Conservation (phyloP, 53 echinoderm and acorn worm species). For the Pentamera pediparva region DNA sequence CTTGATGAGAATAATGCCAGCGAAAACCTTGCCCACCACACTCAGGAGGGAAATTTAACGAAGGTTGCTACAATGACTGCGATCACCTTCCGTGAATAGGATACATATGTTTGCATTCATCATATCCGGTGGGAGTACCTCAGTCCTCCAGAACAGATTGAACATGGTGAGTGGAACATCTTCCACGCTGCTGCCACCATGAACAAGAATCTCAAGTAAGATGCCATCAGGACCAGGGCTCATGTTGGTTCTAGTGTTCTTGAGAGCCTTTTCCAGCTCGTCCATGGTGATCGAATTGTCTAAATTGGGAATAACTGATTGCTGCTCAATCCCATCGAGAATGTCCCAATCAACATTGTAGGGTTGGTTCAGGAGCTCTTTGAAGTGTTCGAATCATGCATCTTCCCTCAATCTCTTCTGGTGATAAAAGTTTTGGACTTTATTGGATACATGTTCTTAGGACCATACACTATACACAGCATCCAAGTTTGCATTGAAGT, state of each 20-base stretch:
- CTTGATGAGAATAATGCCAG: neutral
- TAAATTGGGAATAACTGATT: neutral
- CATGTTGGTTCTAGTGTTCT: neutral
- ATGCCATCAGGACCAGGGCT: constrained; percentile 15
- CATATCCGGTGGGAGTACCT: constrained; percentile 1
- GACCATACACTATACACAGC: neutral
- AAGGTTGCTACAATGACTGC: constrained; percentile 21
- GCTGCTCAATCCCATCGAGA: constrained; percentile 8
- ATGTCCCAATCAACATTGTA: neutral
- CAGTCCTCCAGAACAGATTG: constrained; percentile 10
- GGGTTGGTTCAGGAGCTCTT: constrained; percentile 4
- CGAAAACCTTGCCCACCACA: neutral
- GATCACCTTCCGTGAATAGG: constrained; percentile 10
- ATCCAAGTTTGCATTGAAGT: constrained; percentile 12
- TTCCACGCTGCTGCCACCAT: neutral
- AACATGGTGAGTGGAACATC: neutral
- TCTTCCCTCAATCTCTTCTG: constrained; percentile 1
- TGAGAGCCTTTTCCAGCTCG: neutral
- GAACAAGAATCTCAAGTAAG: constrained; percentile 12
- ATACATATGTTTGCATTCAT: constrained; percentile 10
- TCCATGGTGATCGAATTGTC: neutral
- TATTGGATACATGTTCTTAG: constrained; percentile 16
- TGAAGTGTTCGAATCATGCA: constrained; percentile 4
- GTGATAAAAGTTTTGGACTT: neutral
- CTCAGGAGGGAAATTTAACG: neutral